Base-by-base conservation (phyloP, 2,113 vertebrate genomes). In the Nerophis ophidion region DNA sequence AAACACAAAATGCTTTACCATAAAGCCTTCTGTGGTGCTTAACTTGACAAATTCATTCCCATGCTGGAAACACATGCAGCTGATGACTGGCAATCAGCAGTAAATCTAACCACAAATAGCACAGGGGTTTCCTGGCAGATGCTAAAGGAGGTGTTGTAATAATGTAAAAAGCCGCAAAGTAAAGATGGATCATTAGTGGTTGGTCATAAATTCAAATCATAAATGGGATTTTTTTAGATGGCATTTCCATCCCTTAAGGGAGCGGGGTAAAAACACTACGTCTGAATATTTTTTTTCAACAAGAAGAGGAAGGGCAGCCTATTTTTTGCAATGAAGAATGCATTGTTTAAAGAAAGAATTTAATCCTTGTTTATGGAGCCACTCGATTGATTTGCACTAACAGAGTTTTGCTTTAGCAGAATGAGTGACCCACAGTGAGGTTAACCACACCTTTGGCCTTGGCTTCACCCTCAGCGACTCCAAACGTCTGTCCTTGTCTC, bases 111-210 rank as follows among this genome's bases (percentile, higher is more conserved):
- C 80, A 75, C 81, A 84, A 80, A 82, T 73, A 66, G 80, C 61
- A 56, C 38, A 34, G 63, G 77, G 72, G 66, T 81, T 86, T 85
- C 78, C 85, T 83, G 82, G 79, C 84, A 79, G 68, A 81, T 73
- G 76, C 74, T 77, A 64, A 78, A 81, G 81, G 82, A 85, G 81
- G 80, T 87, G 82, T 83, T 81, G 68, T 67, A 85, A 76, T 72
- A 76, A 79, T 80, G 81, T 86, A 76, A 81, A 81, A 68, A 66
- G 63, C 79, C 72, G 51, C 68, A 76, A 73, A 83, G 74, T 80
- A 75, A 82, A 79, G 74, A 79, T 72, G 38, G 70, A 63, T 79
- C 75, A 85, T 86, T 86, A 82, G 82, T 82, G 86, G 84, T 86
- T 81, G 65, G 72, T 75, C 49, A 15, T 79, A 73, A 84, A 87